A percentile compares a stretch with the other conserved stretches of the same genome.
Conservation (phyloP, 2,888 invertebrate species). For the Synanthedon myopaeformis region DNA sequence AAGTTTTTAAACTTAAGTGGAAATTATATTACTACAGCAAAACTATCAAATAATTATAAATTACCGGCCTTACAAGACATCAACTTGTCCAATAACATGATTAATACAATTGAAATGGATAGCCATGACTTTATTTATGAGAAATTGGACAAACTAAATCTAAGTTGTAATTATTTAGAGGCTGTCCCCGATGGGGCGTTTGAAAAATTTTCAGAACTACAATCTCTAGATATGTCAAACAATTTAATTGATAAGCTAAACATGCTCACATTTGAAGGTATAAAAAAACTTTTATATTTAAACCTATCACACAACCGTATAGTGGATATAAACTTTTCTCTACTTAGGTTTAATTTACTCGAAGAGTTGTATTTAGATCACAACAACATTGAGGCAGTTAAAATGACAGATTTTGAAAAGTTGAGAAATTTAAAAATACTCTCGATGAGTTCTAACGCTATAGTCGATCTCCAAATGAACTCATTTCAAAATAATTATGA, state of each 20-base stretch:
- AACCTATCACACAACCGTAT: slow-evolving; percentile 34
- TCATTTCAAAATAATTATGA: slow-evolving; percentile 18
- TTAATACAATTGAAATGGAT: slow-evolving; percentile 19
- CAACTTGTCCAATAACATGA: slow-evolving; percentile 37
- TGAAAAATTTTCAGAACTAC: slow-evolving; percentile 20
- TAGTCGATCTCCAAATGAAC: slow-evolving; percentile 20
- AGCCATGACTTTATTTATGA: slow-evolving; percentile 11
- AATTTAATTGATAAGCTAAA: slow-evolving; percentile 28
- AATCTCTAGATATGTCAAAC: slow-evolving; percentile 33
- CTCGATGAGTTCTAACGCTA: slow-evolving; percentile 28
- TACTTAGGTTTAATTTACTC: slow-evolving; percentile 34
- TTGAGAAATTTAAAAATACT: slow-evolving; percentile 20
- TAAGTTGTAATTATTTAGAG: slow-evolving; percentile 33
- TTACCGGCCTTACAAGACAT: slow-evolving; percentile 20
- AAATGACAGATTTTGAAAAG: slow-evolving; percentile 23
- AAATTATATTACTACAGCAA: slow-evolving; percentile 24
- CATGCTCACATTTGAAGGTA: slow-evolving; percentile 34
- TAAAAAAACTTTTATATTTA: slow-evolving; percentile 24
- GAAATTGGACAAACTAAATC: slow-evolving; percentile 23
- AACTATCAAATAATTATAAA: slow-evolving; percentile 19
- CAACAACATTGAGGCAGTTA: slow-evolving; percentile 27
- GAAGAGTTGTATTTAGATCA: slow-evolving; percentile 24
- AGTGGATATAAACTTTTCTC: slow-evolving; percentile 25
- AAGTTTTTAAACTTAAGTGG: slow-evolving; percentile 18
- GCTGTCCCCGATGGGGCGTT: slow-evolving; percentile 28